Evolutionary conservation across 2,888 invertebrate genomes (phyloP).

Genomic region (Tanaodytes sp.): DNA sequence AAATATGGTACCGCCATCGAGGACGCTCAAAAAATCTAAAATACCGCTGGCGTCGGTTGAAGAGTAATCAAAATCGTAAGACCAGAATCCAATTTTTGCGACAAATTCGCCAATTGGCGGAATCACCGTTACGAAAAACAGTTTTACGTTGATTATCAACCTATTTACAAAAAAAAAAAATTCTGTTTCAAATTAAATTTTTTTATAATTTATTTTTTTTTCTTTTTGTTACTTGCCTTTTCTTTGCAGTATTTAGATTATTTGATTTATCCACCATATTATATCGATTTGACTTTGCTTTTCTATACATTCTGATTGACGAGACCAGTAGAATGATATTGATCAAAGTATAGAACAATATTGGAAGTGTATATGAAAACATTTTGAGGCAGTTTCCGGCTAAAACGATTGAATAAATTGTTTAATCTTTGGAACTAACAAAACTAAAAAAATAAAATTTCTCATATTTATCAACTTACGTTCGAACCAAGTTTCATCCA

Average conservation of each 20-base stretch:
- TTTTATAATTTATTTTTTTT: too few species aligned
- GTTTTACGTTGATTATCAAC: conserved; percentile 3
- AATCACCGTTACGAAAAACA: background rate
- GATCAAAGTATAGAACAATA: conserved; percentile 4
- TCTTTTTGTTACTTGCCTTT: background rate
- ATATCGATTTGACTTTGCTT: background rate
- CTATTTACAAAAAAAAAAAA: too few species aligned
- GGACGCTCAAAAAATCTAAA: conserved; percentile 6
- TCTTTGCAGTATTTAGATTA: background rate
- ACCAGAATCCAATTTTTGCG: background rate
- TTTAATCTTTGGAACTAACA: background rate
- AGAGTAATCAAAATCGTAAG: background rate
- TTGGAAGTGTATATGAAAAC: conserved; percentile 7
- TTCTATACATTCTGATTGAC: background rate
- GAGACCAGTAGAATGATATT: conserved; percentile 15
- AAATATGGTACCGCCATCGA: conserved; percentile 6
- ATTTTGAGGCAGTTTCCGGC: conserved; percentile 15
- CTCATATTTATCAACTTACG: too few species aligned
- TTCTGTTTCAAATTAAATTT: too few species aligned
- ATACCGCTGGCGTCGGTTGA: conserved; percentile 1
- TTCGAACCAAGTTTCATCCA: conserved; percentile 13
- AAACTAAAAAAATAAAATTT: background rate
- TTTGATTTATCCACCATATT: background rate
- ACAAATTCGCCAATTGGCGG: conserved; percentile 6
- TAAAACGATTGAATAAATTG: conserved; percentile 4